Evolutionary conservation across 2,797 vertebrate species (phyloP).

Genomic region (Ctenopoma kingsleyae): DNA sequence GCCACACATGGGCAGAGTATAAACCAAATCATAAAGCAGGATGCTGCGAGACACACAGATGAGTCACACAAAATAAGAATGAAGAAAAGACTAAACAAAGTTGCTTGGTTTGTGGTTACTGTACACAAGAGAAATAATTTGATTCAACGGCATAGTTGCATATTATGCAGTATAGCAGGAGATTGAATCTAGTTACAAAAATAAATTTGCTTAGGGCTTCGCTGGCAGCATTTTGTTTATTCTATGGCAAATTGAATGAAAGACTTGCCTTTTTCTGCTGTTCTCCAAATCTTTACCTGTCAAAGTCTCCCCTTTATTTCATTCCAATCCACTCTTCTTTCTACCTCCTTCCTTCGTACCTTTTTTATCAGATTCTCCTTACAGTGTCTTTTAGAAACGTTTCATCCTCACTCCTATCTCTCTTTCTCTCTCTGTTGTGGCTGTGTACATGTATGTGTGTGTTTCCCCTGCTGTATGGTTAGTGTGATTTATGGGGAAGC

Average conservation of each 20-base stretch:
- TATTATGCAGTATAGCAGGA: constrained; percentile 23
- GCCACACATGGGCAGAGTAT: not conserved
- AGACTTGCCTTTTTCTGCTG: constrained; percentile 43
- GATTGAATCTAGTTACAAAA: constrained; percentile 51
- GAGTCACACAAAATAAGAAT: constrained; percentile 8
- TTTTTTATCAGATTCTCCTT: not conserved
- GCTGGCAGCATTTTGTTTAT: constrained; percentile 71
- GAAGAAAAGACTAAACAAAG: not conserved
- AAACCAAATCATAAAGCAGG: not conserved
- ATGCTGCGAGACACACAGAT: not conserved
- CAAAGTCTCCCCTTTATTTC: constrained; percentile 13
- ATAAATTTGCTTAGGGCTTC: constrained; percentile 58
- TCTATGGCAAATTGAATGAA: constrained; percentile 64
- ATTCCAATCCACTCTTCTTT: constrained; percentile 8
- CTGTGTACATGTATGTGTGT: constrained; percentile 31
- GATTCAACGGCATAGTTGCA: constrained; percentile 33
- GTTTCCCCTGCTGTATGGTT: constrained; percentile 71
- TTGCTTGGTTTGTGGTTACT: constrained; percentile 10
- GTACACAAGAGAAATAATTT: constrained; percentile 15
- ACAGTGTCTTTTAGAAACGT: not conserved
- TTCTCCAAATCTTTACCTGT: constrained; percentile 29
- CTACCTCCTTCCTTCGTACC: not conserved
- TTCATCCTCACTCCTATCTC: constrained; percentile 8
- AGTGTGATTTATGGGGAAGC: constrained; percentile 88
- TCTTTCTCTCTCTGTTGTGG: constrained; percentile 23